Base-by-base conservation (phyloP, 92 coral and sea anemone genomes). In the Porites evermanni region DNA sequence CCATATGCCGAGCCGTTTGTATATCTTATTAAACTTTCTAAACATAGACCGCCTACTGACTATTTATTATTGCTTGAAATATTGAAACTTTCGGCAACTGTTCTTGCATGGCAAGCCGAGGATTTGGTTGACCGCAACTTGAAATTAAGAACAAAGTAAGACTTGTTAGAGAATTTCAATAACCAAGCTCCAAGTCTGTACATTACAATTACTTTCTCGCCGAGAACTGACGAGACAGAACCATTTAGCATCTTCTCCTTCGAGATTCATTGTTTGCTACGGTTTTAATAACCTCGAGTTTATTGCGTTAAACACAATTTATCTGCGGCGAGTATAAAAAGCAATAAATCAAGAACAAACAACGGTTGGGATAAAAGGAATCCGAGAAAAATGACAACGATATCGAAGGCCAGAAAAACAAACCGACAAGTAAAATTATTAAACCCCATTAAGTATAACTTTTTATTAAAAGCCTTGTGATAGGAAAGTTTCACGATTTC, bases 31-130 rank as follows among this genome's bases (percentile, higher is more conserved):
- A 91, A 94, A 94, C 93, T 87, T 86, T 91, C 82, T 88, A 95
- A 97, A 97, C 98, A 97, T 84, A 95, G 99, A 97, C 99, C 99
- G 98, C 99, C 99, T 85, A 95, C 98, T 89, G 98, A 65, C 93
- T 77, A 70, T 64, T 86, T 82, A 85, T 96, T 96, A 96, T 94
- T 93, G 96, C 98, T 77, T 73, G 77, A 88, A 91, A 93, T 97
- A 93, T 97, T 94, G 96, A 97, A 93, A 90, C 91, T 89, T 88
- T 90, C 89, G 91, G 80, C 86, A 70, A 85, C 82, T 38, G 75
- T 65, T 65, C 52, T 18, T 12, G 32, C 53, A 68, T 75, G 54
- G 50, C 77, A 77, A 76, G 67, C 44, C 32, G 13, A 21, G 26
- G 59, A 26, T 53, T 23, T n/a, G 83, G 59, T 85, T 17, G 53